These are phyloP conservation scores for Gerosis bhagava DNA, from an alignment of 2,888 invertebrate genomes.

Conservation along the genomic window DNA sequence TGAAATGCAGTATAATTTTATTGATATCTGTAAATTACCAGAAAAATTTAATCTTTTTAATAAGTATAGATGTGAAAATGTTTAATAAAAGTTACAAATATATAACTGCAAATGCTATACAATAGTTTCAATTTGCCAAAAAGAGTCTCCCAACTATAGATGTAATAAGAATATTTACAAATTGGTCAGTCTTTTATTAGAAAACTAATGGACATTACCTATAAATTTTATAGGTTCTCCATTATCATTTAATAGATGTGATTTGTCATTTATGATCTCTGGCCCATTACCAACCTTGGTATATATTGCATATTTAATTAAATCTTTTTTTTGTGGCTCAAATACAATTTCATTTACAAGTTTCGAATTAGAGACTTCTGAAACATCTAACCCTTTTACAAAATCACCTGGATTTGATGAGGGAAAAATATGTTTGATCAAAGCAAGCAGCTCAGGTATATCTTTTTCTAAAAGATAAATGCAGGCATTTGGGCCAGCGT, in stretches of 20 bases:
- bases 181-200: no score
- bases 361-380: constrained; percentile 37
- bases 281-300: constrained; percentile 94
- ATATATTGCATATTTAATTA: constrained; percentile 91
- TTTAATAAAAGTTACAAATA: no score
- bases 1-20: no score
- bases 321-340: constrained; percentile 71
- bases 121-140: no score
- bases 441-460: constrained; percentile 85
- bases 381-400: constrained; percentile 51
- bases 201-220: no score
- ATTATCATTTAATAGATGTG: constrained; percentile 55
- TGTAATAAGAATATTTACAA: no score
- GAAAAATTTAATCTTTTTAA: no score
- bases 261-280: constrained; percentile 62
- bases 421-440: constrained; percentile 89
- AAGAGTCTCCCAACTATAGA: no score
- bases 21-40: no score
- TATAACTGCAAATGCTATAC: no score
- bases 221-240: constrained; percentile 51
- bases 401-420: constrained; percentile 64
- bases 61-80: no score
- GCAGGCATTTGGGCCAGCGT: constrained; percentile 99
- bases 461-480: constrained; percentile 91
- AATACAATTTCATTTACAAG: constrained; percentile 52